Base-by-base conservation (phyloP, 2,888 invertebrate species). In the Troides aeacus region DNA sequence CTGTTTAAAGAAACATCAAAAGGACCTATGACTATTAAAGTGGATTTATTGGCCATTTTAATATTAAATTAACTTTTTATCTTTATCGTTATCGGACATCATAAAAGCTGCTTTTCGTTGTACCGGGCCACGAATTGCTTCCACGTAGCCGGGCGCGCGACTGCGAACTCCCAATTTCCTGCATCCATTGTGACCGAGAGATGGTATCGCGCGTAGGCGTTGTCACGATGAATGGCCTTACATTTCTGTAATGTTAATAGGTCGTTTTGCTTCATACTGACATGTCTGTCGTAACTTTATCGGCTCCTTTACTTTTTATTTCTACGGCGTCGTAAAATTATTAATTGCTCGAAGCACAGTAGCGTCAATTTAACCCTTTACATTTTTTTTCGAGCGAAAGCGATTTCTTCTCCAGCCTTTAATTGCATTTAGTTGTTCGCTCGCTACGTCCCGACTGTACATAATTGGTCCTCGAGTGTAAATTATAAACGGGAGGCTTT, bases 161-260 rank as follows among this genome's bases (percentile, higher is more conserved):
- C 60, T 50, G 23, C 58, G 39, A 42, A 68, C 68, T 67, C 70
- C 66, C 64, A 70, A 70, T 73, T 72, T 74, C 72, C 71, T 70
- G 68, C 53, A 68, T 67, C 70, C 69, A 72, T 73, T 73, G 72
- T 70, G 63, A 21, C 81, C 74, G 73, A 72, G 76, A 78, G 88
- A 87, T 88, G 81, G 73, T 86, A 89, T 90, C 86, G 78, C 77
- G 78, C 79, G 86, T 86, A 82, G 87, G 88, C 84, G 85, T 82
- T 80, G 84, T 84, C 83, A 84, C 84, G 84, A 85, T 85, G 82
- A 82, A 79, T 64, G 69, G 50, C 59, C 59, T 79, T 76, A 75
- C 78, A 81, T 85, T 81, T 81, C 81, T 81, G 76, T 76, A 77
- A 80, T 79, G 80, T 79, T 81, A 78, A 84, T 64, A 64, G 77